phyloP scores from a whole-genome alignment of 1,140 invertebrate species.

The Laupala kohalensis region DNA sequence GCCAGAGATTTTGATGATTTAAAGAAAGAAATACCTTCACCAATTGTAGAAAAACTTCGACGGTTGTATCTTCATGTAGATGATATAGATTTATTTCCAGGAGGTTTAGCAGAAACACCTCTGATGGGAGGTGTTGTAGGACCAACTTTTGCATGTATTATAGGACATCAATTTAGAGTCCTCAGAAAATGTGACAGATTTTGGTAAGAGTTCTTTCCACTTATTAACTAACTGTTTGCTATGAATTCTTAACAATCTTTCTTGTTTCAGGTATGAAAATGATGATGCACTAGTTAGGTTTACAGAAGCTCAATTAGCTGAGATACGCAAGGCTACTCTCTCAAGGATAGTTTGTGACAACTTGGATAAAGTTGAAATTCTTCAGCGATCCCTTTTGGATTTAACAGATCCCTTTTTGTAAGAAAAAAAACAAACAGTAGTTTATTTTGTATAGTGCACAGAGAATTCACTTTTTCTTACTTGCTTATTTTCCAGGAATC shows the following conservation, averaged over 20 bases:
- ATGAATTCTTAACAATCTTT: background rate
- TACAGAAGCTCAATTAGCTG: constrained; percentile 32
- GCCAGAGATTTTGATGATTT: constrained; percentile 41
- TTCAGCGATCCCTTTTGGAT: constrained; percentile 29
- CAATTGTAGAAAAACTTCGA: constrained; percentile 29
- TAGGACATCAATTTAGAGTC: constrained; percentile 36
- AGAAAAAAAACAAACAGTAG: too few species aligned
- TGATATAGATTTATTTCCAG: constrained; percentile 42
- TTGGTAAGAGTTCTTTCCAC: constrained; percentile 26
- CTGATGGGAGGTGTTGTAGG: constrained; percentile 37
- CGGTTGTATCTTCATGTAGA: constrained; percentile 35
- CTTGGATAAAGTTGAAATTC: constrained; percentile 25
- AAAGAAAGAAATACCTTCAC: constrained; percentile 33
- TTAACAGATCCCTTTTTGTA: constrained; percentile 35
- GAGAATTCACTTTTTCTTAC: too few species aligned
- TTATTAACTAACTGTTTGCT: background rate
- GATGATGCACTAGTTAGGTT: constrained; percentile 36
- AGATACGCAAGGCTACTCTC: constrained; percentile 29
- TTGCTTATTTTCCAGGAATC: constrained; percentile 29
- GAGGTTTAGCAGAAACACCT: constrained; percentile 37
- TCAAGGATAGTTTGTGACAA: constrained; percentile 32
- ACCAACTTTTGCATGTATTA: constrained; percentile 42
- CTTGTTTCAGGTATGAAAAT: constrained; percentile 31
- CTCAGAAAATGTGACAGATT: constrained; percentile 41
- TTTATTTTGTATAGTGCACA: too few species aligned